Percentiles rank a stretch among this genome's conserved stretches.
phyloP scores from a whole-genome alignment of 2,888 invertebrate genomes.

The Stenodema calcarata region DNA sequence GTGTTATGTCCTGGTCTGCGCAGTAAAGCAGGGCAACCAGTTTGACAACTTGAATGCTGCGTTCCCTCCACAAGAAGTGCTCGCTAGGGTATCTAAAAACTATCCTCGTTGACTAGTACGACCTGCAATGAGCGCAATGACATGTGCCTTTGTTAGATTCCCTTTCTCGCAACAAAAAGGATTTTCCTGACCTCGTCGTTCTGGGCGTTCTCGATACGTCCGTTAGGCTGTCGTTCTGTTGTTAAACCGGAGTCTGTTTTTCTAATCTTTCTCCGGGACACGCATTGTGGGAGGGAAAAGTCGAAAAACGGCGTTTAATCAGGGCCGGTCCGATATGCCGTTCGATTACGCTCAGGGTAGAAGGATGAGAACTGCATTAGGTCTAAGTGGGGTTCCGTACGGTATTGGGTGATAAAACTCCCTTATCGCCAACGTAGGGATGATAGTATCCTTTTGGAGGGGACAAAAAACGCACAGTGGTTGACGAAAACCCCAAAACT shows the following conservation, averaged over 20 bases:
- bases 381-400: neutral
- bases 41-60: neutral
- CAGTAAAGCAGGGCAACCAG: slow-evolving; percentile 10
- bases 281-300: neutral
- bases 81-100: neutral
- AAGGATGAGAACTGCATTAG: neutral
- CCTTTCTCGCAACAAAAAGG: neutral
- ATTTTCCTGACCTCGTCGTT: neutral
- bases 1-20: slow-evolving; percentile 1
- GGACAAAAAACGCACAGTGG: neutral
- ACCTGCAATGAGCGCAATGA: neutral
- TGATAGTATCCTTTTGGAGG: neutral
- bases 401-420: neutral
- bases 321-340: neutral
- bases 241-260: neutral
- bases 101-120: neutral
- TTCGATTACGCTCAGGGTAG: neutral
- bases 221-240: neutral
- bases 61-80: neutral
- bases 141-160: neutral
- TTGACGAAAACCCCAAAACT: too few relatives aligned
- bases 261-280: neutral
- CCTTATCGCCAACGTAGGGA: neutral
- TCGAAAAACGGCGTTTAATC: neutral
- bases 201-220: neutral